Base-by-base conservation (phyloP, 2,797 vertebrate species). In the Pampus argenteus region DNA sequence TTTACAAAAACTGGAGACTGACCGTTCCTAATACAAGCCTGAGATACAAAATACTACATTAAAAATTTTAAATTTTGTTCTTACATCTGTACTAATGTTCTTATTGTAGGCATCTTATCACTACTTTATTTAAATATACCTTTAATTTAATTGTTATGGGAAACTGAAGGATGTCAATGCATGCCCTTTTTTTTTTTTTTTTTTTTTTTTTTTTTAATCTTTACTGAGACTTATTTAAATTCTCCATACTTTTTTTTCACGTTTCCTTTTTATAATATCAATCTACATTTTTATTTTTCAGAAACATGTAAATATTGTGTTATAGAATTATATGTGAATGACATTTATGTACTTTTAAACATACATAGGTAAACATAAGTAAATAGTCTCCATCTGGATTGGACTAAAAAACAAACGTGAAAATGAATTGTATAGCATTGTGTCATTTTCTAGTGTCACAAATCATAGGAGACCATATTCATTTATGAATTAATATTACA, bases 1-100 rank as follows among this genome's bases (percentile, higher is more conserved):
- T 94, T 94, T 92, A 93, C 92, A 89, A 65, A 29, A 87, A 72
- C 70, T 85, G 74, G 82, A 86, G 82, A 88, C 82, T 89, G 81
- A 87, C 80, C 18, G 23, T 85, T 89, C 88, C 65, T 86, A 81
- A 86, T 22, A 47, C 74, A 90, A 76, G 87, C 89, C 91, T 91
- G 89, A 92, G 89, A 91, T 81, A 89, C 81, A 90, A 89, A 89
- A 74, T 79, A 78, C 85, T 85, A 90, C 84, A 74, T 79, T 80
- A 17, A 44, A 18, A 10, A 54, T 5, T 18, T 44, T 17, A 29
- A 52, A 23, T 69, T 73, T 48, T 58, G 36, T 51, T 48, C 52
- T 44, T 44, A 44, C 67, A 61, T 77, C 54, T 74, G 71, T 79
- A 58, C 73, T 76, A 62, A 79, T 79, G 62, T 78, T 85, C 78